A percentile compares a stretch with the other conserved stretches of the same genome.
Conservation (phyloP, 2,113 vertebrate genomes). For the Motacilla tschutschensis region DNA sequence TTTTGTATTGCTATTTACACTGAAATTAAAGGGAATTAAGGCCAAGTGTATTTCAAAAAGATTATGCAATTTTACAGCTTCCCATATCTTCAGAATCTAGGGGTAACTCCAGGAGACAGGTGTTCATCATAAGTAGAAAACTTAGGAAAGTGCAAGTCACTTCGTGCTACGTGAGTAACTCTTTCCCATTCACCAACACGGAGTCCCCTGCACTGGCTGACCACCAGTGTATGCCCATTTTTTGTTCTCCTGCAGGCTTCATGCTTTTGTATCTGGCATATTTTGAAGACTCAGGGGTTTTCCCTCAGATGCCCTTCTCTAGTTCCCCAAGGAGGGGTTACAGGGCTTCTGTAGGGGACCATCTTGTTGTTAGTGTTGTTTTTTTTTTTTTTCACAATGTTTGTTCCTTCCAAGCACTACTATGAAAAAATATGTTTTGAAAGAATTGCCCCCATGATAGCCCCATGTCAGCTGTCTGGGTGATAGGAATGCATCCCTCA, state of each 20-base stretch:
- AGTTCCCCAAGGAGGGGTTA: not conserved
- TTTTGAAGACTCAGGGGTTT: not conserved
- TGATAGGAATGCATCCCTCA: not conserved
- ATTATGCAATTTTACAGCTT: not conserved
- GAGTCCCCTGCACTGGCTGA: not conserved
- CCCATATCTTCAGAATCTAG: not conserved
- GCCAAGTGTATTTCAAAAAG: not conserved
- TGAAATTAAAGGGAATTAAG: not conserved
- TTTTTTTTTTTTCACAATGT: not conserved
- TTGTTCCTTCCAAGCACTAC: not conserved
- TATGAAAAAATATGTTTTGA: not conserved
- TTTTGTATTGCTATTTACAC: not conserved
- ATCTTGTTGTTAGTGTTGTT: not conserved
- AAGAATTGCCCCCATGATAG: not conserved
- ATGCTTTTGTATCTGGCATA: not conserved
- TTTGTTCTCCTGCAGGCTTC: not conserved
- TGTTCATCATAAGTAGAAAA: not conserved
- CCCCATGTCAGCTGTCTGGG: not conserved
- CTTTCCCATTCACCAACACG: not conserved
- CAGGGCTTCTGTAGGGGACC: not conserved
- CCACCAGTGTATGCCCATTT: not conserved
- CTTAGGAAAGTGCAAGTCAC: not conserved
- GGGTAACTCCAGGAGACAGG: not conserved
- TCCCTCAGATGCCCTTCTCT: not conserved
- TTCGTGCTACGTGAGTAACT: rapidly evolving